Evolutionary conservation across 2,888 invertebrate genomes (phyloP).

Genomic region (Drosophila colorata): DNA sequence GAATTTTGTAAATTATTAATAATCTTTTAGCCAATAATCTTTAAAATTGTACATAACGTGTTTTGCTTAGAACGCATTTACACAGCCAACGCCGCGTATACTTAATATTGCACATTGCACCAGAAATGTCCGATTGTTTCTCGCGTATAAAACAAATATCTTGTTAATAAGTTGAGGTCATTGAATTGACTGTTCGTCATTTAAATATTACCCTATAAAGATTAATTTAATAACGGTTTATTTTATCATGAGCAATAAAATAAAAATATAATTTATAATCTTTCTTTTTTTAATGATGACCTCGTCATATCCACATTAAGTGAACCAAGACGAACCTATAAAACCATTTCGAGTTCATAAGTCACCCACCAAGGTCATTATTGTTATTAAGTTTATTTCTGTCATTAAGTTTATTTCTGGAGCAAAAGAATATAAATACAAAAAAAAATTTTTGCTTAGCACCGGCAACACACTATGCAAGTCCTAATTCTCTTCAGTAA

Average conservation of each 20-base stretch:
- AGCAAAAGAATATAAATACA: neutral
- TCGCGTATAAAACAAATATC: neutral
- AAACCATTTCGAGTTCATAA: too few species aligned
- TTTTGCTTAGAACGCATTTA: neutral
- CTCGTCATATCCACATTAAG: too few species aligned
- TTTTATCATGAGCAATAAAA: neutral
- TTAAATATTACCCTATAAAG: neutral
- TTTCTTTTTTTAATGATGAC: too few species aligned
- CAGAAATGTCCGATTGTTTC: neutral
- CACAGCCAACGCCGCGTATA: neutral
- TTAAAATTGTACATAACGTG: neutral
- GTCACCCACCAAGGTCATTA: too few species aligned
- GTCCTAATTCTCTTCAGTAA: too few species aligned
- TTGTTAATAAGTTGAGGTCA: too few species aligned
- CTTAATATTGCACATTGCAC: neutral
- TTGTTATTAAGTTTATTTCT: too few species aligned
- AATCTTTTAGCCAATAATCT: too few species aligned
- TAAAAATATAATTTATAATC: too few species aligned
- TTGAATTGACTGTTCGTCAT: neutral
- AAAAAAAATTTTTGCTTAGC: neutral
- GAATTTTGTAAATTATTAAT: neutral
- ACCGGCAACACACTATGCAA: too few species aligned
- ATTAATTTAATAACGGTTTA: neutral
- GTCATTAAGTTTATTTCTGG: too few species aligned
- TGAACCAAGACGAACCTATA: too few species aligned